Evolutionary conservation across 1,140 invertebrate species (phyloP), one percentile per base, ranked within the genome.

Genomic region (Drosophila rufa): DNA sequence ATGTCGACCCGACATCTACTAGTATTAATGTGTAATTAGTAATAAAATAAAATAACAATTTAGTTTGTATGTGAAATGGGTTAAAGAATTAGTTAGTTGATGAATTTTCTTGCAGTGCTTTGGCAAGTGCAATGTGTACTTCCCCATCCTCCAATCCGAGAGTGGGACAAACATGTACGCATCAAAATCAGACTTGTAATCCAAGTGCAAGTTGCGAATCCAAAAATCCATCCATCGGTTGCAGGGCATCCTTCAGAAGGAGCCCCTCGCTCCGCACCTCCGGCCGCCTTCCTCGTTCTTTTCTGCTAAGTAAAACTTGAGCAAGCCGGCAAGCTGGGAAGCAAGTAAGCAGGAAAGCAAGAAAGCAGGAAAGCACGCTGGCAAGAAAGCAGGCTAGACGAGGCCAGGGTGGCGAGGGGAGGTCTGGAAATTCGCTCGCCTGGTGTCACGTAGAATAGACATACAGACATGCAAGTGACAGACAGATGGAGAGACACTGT

Each of bases 391-490:
- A 33, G 33, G 51, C 48, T 40, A 30, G 48, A 55, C 17, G 6
- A 4, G 19, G 27, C 2, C 3, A 19, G 36, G 19, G 59, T 5
- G 36, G 58, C 8, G 55, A 15, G 67, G 65, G 46, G 60, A 42
- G 69, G 77, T 68, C 50, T 82, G 65, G 53, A 71, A 62, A 58
- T 70, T 81, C 77, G 70, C 76, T 76, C 64, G 73, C 70, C 74
- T 90, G 90, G 91, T 92, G 90, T 92, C 90, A 92, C 90, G 90
- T 92, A 90, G 90, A 80, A 91, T 85, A 91, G 86, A 91, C 81
- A 90, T 69, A 77, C 59, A 86, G 85, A 86, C 82, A 91, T 91
- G 90, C 85, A 85, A 86, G 76, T 92, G 90, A 92, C 90, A 92
- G 85, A 90, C 89, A 92, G 90, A 82, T 92, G 90, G 82, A 92